Evolutionary conservation across 2,113 vertebrate genomes (phyloP).

Genomic region (Gallinago jamesoni): DNA sequence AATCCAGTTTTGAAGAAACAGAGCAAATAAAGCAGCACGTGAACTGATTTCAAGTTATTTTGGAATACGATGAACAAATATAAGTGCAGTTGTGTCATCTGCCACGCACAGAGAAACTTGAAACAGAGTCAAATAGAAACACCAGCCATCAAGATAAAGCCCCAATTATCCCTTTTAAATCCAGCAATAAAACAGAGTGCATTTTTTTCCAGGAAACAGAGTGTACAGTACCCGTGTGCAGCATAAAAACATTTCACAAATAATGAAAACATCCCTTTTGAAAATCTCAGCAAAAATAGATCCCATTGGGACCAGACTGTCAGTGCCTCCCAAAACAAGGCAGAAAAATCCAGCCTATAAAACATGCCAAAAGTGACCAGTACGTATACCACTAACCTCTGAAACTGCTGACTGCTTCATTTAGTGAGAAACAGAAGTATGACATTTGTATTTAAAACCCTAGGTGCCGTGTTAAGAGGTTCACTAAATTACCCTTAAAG

Average conservation of each 20-base stretch:
- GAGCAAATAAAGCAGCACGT: background rate
- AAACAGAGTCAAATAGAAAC: constrained; percentile 36
- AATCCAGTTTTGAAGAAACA: constrained; percentile 31
- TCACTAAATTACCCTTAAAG: background rate
- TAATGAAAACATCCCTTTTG: constrained; percentile 61
- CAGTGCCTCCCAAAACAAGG: constrained; percentile 68
- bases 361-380: constrained; percentile 47
- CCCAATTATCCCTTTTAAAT: constrained; percentile 54
- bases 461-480: background rate
- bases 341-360: constrained; percentile 65
- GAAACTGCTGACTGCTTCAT: constrained; percentile 51
- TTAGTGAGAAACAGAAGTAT: constrained; percentile 43
- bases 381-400: constrained; percentile 4
- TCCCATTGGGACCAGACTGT: constrained; percentile 70
- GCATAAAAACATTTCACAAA: constrained; percentile 69
- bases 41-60: constrained; percentile 42
- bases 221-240: constrained; percentile 51
- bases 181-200: constrained; percentile 68
- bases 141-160: constrained; percentile 19
- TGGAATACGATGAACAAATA: constrained; percentile 16
- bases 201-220: constrained; percentile 60
- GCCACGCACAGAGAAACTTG: background rate
- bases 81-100: constrained; percentile 24
- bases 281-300: constrained; percentile 66
- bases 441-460: constrained; percentile 58